These are phyloP conservation scores for Gopherus evgoodei DNA, from an alignment of 2,113 vertebrate species.

Conservation along the genomic window DNA sequence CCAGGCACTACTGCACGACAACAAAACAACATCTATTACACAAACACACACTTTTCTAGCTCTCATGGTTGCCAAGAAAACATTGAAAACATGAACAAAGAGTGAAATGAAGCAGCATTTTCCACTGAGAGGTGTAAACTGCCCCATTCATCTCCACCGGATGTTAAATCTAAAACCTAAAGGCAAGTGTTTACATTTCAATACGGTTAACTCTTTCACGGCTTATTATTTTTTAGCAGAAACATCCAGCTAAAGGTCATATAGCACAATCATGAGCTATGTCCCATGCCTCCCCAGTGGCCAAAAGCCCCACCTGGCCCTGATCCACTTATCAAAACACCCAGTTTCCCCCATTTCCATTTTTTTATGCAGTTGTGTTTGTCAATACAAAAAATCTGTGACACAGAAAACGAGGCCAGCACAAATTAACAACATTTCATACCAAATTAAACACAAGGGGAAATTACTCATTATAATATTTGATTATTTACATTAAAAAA, in stretches of 20 bases:
- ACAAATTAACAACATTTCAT: slow-evolving; percentile 11
- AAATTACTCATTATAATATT: neutral
- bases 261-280: neutral
- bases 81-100: neutral
- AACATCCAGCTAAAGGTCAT: neutral
- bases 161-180: neutral
- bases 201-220: neutral
- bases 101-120: neutral
- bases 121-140: neutral
- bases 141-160: neutral
- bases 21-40: neutral
- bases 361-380: neutral
- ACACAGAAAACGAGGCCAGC: neutral
- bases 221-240: neutral
- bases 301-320: neutral
- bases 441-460: neutral
- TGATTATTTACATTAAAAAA: neutral
- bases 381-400: neutral
- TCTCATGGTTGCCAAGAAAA: neutral
- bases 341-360: neutral
- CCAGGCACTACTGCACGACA: too few relatives aligned
- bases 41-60: neutral
- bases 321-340: neutral
- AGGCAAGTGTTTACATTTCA: neutral
- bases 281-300: neutral